Evolutionary conservation across 2,113 vertebrate species (phyloP).

Genomic region (Dryoscopus gambensis): DNA sequence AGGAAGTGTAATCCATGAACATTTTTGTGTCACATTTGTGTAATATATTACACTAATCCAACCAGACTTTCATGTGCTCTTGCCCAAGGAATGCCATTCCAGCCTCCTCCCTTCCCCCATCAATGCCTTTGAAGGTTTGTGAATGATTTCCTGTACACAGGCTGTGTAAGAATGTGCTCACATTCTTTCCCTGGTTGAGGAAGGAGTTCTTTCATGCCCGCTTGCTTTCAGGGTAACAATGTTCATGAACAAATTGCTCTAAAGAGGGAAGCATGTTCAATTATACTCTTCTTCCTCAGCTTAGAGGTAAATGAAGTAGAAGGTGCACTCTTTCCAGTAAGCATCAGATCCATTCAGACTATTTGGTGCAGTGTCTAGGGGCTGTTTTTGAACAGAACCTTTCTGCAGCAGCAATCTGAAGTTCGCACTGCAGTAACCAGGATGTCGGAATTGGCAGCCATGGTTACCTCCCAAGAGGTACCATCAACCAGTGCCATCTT

Average conservation of each 20-base stretch:
- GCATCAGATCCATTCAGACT: not conserved
- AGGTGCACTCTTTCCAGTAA: not conserved
- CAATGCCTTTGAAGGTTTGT: constrained; percentile 62
- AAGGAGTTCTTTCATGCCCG: not conserved
- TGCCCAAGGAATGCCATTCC: constrained; percentile 55
- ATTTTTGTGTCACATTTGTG: constrained; percentile 69
- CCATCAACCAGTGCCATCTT: not conserved
- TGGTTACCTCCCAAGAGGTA: not conserved
- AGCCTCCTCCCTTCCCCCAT: constrained; percentile 42
- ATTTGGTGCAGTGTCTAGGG: not conserved
- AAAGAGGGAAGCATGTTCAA: constrained; percentile 39
- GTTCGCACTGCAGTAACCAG: not conserved
- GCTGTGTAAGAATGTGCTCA: constrained; percentile 14
- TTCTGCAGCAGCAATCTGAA: not conserved
- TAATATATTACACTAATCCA: constrained; percentile 65
- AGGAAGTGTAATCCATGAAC: constrained; percentile 68
- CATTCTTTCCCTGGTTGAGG: not conserved
- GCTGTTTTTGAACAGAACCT: not conserved
- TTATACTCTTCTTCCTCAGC: not conserved
- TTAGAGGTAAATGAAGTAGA: constrained; percentile 30
- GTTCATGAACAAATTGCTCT: constrained; percentile 16
- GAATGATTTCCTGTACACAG: constrained; percentile 62
- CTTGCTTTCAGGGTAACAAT: not conserved
- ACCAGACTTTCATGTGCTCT: constrained; percentile 67
- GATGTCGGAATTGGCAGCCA: not conserved